Evolutionary conservation across 2,888 invertebrate species (phyloP).

Genomic region (Chydorus sphaericus): DNA sequence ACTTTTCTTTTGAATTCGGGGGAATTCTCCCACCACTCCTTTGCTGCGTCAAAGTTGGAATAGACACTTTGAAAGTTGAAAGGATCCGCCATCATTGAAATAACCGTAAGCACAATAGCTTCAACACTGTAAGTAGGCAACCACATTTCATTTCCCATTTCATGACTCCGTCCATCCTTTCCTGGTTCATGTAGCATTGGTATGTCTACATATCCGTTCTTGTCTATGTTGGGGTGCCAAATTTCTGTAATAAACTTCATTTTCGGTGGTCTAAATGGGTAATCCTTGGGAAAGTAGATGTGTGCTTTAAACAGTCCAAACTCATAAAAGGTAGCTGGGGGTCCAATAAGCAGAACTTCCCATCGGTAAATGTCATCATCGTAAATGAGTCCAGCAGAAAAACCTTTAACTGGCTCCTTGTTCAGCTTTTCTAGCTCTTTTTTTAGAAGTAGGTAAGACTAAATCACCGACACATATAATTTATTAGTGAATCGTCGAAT

Average conservation of each 20-base stretch:
- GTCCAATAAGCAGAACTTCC: constrained; percentile 99
- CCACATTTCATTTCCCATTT: constrained; percentile 96
- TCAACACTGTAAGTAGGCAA: constrained; percentile 96
- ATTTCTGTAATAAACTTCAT: constrained; percentile 99
- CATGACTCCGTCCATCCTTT: constrained; percentile 97
- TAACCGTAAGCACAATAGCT: constrained; percentile 95
- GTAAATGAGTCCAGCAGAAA: constrained; percentile 98
- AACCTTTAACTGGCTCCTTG: constrained; percentile 98
- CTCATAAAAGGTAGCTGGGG: constrained; percentile 96
- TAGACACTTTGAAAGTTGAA: constrained; percentile 99
- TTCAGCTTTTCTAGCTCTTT: constrained; percentile 96
- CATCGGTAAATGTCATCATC: constrained; percentile 99
- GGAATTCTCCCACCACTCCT: constrained; percentile 97
- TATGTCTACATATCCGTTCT: constrained; percentile 94
- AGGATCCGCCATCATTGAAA: constrained; percentile 98
- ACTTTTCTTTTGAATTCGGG: constrained; percentile 96
- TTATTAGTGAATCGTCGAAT: no score
- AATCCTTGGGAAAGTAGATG: constrained; percentile 95
- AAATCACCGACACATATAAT: constrained; percentile 92
- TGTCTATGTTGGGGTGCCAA: constrained; percentile 98
- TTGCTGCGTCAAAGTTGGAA: constrained; percentile 98
- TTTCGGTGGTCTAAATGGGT: constrained; percentile 94
- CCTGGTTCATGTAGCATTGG: constrained; percentile 98
- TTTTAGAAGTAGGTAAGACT: constrained; percentile 85
- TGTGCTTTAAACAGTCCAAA: constrained; percentile 99